A percentile compares a stretch with the other conserved stretches of the same genome.
Evolutionary conservation across 2,797 vertebrate genomes (phyloP).

Genomic region (Falco rusticolus): DNA sequence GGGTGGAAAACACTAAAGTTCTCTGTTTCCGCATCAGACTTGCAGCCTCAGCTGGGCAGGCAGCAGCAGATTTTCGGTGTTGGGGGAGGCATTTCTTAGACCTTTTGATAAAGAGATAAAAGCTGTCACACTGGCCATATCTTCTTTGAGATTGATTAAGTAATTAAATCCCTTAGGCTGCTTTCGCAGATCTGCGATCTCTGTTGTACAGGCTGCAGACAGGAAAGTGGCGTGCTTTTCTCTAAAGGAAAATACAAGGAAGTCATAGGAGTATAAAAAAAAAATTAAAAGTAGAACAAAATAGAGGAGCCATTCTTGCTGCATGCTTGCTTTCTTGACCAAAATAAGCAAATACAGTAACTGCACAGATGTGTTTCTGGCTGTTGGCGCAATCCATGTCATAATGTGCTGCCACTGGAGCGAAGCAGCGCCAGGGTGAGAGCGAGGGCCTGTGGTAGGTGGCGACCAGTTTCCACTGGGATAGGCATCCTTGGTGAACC

Average conservation of each 20-base stretch:
- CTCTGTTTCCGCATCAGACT: not conserved
- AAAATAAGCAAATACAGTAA: not conserved
- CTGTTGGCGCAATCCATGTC: not conserved
- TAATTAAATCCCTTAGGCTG: not conserved
- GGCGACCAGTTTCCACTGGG: not conserved
- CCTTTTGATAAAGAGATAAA: not conserved
- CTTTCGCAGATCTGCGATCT: not conserved
- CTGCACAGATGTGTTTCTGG: not conserved
- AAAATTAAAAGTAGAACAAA: not conserved
- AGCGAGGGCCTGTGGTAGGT: not conserved
- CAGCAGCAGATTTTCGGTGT: not conserved
- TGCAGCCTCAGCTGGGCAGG: not conserved
- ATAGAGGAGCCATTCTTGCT: not conserved
- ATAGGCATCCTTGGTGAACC: not conserved
- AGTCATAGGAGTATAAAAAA: not conserved
- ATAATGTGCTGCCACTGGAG: not conserved
- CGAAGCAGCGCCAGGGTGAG: fast-evolving
- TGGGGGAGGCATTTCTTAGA: not conserved
- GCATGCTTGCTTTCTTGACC: not conserved
- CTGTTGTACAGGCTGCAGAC: not conserved
- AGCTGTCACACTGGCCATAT: not conserved
- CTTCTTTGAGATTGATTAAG: not conserved
- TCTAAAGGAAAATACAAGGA: not conserved
- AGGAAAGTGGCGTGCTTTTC: not conserved
- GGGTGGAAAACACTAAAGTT: not conserved